A percentile compares a stretch with the other conserved stretches of the same genome.
Evolutionary conservation across 2,113 vertebrate species (phyloP).

Genomic region (Tetrao urogallus): DNA sequence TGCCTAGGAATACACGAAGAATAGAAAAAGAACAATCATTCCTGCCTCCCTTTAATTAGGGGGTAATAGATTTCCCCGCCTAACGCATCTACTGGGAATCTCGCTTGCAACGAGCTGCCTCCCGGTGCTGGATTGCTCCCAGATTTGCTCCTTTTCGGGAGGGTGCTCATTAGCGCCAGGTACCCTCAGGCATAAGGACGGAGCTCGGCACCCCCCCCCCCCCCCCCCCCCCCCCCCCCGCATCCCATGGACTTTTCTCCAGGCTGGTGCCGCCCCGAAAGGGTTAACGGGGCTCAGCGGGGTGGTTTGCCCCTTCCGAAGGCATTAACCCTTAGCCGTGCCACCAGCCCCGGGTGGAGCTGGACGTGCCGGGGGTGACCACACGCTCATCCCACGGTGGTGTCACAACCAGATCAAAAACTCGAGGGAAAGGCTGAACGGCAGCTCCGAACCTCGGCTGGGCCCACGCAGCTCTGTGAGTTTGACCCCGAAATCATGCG

Average conservation of each 20-base stretch:
- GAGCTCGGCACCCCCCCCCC: neutral
- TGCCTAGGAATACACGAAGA: neutral
- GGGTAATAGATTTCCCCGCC: slow-evolving; percentile 16
- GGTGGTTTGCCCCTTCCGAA: neutral
- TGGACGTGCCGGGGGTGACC: neutral
- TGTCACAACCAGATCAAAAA: neutral
- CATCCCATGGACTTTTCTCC: neutral
- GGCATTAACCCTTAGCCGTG: neutral
- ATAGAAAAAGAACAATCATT: slow-evolving; percentile 19
- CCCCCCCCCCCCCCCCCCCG: neutral
- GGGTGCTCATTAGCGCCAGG: neutral
- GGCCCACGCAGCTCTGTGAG: neutral
- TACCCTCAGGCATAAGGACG: neutral
- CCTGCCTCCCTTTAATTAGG: slow-evolving; percentile 31
- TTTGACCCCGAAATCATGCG: neutral
- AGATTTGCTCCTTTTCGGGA: neutral
- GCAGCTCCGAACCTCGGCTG: too few relatives aligned
- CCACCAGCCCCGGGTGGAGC: neutral
- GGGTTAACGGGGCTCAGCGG: neutral
- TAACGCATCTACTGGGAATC: slow-evolving; percentile 41
- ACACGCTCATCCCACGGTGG: neutral
- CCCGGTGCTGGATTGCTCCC: neutral
- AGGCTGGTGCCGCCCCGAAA: neutral
- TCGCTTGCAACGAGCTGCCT: neutral
- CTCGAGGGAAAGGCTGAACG: too few relatives aligned